Base-by-base conservation (phyloP, 2,797 vertebrate species). In the Enteromius thamalakanensis region DNA sequence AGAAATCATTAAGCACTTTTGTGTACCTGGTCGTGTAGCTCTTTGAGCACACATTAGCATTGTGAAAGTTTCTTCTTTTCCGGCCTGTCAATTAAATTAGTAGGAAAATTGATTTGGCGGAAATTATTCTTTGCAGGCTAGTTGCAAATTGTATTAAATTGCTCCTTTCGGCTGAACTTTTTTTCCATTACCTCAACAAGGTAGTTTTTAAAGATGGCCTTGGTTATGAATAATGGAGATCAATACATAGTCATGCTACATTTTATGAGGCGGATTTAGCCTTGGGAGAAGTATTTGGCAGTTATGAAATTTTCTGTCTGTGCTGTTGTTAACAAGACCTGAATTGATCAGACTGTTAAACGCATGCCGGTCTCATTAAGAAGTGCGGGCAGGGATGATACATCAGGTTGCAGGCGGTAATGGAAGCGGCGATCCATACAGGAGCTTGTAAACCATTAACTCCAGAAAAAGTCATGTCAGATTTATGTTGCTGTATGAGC, bases 171-270 rank as follows among this genome's bases (percentile, higher is more conserved):
- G 53, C 53, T 37, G 76, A 77, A 82, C 70, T 62, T 82, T 79
- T 79, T 79, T 87, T 70, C 86, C 86, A 89, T 89, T 89, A 85
- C 77, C 29, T 82, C 88, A 89, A 88, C 77, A 81, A 80, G 84
- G 87, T 77, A 74, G 37, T 70, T 81, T 76, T 76, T 81, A 67
- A 79, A 77, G 77, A 88, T 80, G 62, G 65, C 76, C 83, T 89
- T 75, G 84, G 40, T 58, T 79, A 67, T 82, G 85, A 91, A 88
- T 89, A 79, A 76, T 80, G 76, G n/a, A 87, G 82, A 89, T 87
- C 87, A 82, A 91, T 90, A 88, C 75, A 55, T 69, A 86, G 76
- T 90, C 89, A 89, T 86, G 88, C 88, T 79, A 86, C 87, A 87
- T 92, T 89, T 90, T 86, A 89, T 88, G 65, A 85, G 88, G 89